Evolutionary conservation across 2,888 invertebrate species (phyloP), one percentile per base, ranked within the genome.

Genomic region (Drosophila fulvimacula): DNA sequence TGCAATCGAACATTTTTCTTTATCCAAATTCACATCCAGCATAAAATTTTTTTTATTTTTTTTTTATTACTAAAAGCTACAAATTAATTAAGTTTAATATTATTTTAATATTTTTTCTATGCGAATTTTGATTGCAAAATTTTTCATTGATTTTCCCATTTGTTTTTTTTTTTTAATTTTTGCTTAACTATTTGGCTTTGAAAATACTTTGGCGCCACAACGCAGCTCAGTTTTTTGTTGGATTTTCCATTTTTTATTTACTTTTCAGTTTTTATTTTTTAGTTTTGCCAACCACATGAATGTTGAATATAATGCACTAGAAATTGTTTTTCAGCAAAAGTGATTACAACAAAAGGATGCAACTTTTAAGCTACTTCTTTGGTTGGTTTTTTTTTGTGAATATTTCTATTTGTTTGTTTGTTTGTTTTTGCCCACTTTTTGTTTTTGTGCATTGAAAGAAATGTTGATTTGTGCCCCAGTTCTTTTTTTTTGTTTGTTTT

Each of bases 141-240:
- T 60, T 60, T 62, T 49, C 30, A 64, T 58, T 52, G 42, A 55
- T 60, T 64, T 62, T 55, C 19, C 36, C 21, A 60, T 42, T 66
- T 48, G n/a, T n/a, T 19, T 39, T 19, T 34, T 32, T 34, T 17
- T 67, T 48, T 10, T n/a, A 5, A 46, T 46, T 46, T 79, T 69
- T 82, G 78, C 90, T 90, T 88, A 90, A 90, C 90, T 90, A 90
- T 90, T 90, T 90, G 90, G 90, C 90, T 90, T 90, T 87, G 79
- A 85, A 84, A 85, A 77, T 88, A 86, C 81, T 89, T 88, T 81
- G 81, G 82, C 81, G 78, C 76, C 72, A 76, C 79, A 75, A 72
- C 56, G 79, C 74, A 89, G 88, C 85, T 61, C 59, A 81, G 69
- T 84, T 81, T 65, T 34, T n/a, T 39, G 44, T 72, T 74, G 34